Conservation (phyloP, 2,113 vertebrate genomes). For the Dicerorhinus sumatrensis region DNA sequence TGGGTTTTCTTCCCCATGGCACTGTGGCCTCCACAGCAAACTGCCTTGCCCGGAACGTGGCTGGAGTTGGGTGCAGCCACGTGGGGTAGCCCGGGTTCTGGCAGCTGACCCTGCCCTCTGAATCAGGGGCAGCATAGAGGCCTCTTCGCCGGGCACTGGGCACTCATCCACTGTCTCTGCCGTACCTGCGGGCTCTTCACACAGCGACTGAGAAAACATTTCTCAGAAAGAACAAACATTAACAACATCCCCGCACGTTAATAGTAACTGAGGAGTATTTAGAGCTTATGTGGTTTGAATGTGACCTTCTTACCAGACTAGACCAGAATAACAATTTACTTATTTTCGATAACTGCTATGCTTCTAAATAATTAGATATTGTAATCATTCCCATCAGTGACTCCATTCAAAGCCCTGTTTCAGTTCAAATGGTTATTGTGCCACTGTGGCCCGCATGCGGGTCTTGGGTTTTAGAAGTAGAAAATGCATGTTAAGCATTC, state of each 20-base stretch:
- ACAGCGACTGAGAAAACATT: neutral
- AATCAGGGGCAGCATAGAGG: rapidly evolving
- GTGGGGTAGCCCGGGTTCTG: neutral
- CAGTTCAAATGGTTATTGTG: slow-evolving; percentile 31
- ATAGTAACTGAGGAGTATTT: neutral
- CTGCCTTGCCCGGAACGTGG: neutral
- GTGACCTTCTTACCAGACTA: slow-evolving; percentile 58
- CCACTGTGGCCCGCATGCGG: neutral
- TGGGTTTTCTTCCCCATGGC: slow-evolving; percentile 54
- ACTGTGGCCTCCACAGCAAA: slow-evolving; percentile 46
- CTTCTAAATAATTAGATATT: slow-evolving; percentile 65
- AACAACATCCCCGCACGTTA: rapidly evolving
- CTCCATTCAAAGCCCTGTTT: slow-evolving; percentile 36
- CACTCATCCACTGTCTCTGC: neutral
- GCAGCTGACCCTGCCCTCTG: neutral
- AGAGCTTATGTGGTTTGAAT: slow-evolving; percentile 54
- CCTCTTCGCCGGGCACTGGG: neutral
- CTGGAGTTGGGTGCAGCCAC: neutral
- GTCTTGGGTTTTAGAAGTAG: slow-evolving; percentile 52
- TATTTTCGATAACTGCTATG: slow-evolving; percentile 47
- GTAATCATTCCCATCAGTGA: slow-evolving; percentile 42
- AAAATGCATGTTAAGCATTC: slow-evolving; percentile 48
- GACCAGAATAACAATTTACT: slow-evolving; percentile 62
- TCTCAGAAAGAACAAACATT: slow-evolving; percentile 21
- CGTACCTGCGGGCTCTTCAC: neutral